Evolutionary conservation across 1,140 invertebrate genomes (phyloP), one percentile per base, ranked within the genome.

Genomic region (Plectrocnemia conspersa): DNA sequence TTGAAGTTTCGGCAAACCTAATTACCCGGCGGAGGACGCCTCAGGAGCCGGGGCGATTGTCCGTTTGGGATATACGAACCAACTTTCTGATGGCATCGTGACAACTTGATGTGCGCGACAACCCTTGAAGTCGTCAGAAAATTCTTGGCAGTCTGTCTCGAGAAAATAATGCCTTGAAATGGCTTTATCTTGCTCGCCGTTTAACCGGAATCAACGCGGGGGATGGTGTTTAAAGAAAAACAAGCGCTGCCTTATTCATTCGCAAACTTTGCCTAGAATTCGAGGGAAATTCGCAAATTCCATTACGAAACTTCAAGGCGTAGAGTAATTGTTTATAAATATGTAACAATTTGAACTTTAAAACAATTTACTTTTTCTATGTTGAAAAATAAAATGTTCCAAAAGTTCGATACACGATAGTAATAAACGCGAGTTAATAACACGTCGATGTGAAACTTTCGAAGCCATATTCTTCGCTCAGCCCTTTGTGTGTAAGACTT

Each of bases 1-100:
- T 36, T 18, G 11, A 50, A 50, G 38, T 33, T 50, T 50, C 15
- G 29, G 15, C 21, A 15, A 50, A 50, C 32, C 29, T 50, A 50
- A 50, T 50, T 50, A 50, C 35, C 35, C 42, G 10, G 6, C 11
- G 42, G 16, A 9, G 22, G 42, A 25, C 22, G 42, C n/a, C 42
- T 19, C 42, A n/a, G 19, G 42, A 38, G 35, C 7, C 15, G 13
- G 18, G 15, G 35, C 35, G 35, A 45, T 45, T 45, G 42, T 45
- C 42, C 42, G 42, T 45, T 25, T 45, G 42, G 42, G 42, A 45
- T 16, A 38, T 38, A 38, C 42, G n/a, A 11, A 4, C 13, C 35
- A 38, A 38, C 35, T 38, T 38, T 38, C 35, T 38, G 35, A 38
- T 38, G 42, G 22, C 42, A 10, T 23, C 18, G 13, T 45, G 42